Evolutionary conservation across 2,888 invertebrate species (phyloP), one percentile per base, ranked within the genome.

Genomic region (Philopedon plagiatum): DNA sequence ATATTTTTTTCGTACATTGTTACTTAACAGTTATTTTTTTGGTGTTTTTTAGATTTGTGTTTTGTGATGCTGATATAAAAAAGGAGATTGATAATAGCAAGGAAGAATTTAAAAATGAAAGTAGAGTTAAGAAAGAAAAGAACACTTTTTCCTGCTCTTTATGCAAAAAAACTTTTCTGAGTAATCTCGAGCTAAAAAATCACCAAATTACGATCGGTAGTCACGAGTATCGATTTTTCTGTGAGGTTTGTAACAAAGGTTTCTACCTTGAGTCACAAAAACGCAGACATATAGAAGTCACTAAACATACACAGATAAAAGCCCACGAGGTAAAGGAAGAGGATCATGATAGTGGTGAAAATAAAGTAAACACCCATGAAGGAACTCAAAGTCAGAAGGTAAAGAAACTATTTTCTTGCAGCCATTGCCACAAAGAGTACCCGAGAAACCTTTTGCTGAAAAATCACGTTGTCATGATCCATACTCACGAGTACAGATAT

Each of bases 201-300:
- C 66, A 66, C 29, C 37, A 46, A 1, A 51, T 37, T 21, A 34
- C 32, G 2, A 58, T 11, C 1, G 58, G 32, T 13, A 56, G 39
- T 18, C 46, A 57, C 9, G 57, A 65, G 21, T 87, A 85, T 71
- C 85, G 87, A 15, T 82, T 82, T 61, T 85, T 86, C 13, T 88
- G 88, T 68, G 81, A 79, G 66, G 86, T 83, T 66, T 88, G 88
- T 74, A 82, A 80, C 68, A 88, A 88, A 72, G 81, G 86, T 0
- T 88, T 88, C 34, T 49, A 29, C 29, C n/a, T 63, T 15, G 34
- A 63, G 7, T 49, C n/a, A 4, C 39, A 15, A 15, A 39, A 15
- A 15, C 39, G 15, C 7, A 39, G 39, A 15, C 39, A 39, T n/a
- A 15, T 39, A 15, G 13, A 15, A 5, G 15, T 39, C 13, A n/a